phyloP scores from a whole-genome alignment of 2,797 vertebrate genomes.

The Eptatretus atami region DNA sequence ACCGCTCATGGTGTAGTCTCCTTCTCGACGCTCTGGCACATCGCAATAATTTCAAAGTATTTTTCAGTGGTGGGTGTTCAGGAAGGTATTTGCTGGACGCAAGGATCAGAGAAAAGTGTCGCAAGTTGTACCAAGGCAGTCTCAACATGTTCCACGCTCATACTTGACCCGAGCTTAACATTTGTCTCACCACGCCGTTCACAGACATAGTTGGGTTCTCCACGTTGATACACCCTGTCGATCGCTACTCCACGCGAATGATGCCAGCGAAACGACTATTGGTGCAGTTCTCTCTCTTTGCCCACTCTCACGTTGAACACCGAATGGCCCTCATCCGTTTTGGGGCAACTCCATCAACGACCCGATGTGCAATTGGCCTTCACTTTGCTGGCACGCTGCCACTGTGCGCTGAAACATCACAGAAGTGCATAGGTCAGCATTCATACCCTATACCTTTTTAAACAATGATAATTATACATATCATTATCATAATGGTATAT shows the following conservation, averaged over 20 bases:
- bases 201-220: conserved; percentile 61
- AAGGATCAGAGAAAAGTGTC: too few species aligned
- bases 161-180: too few species aligned
- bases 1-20: conserved; percentile 60
- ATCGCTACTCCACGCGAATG: conserved; percentile 49
- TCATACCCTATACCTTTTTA: too few species aligned
- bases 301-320: conserved; percentile 82
- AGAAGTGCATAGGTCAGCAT: too few species aligned
- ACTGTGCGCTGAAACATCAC: conserved; percentile 30
- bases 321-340: conserved; percentile 55
- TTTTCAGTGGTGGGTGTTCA: too few species aligned
- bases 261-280: conserved; percentile 66
- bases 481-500: too few species aligned
- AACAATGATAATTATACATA: too few species aligned
- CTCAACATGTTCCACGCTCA: too few species aligned
- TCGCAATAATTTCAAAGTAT: too few species aligned
- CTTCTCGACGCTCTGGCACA: conserved; percentile 48
- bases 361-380: conserved; percentile 54
- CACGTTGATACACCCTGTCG: conserved; percentile 61
- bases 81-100: too few species aligned
- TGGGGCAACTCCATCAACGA: conserved; percentile 65
- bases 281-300: conserved; percentile 69
- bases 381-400: conserved; percentile 51
- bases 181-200: conserved; percentile 52
- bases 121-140: too few species aligned